A percentile compares a stretch with the other conserved stretches of the same genome.
phyloP scores from a whole-genome alignment of 2,888 invertebrate species.

The Elmis aenea region DNA sequence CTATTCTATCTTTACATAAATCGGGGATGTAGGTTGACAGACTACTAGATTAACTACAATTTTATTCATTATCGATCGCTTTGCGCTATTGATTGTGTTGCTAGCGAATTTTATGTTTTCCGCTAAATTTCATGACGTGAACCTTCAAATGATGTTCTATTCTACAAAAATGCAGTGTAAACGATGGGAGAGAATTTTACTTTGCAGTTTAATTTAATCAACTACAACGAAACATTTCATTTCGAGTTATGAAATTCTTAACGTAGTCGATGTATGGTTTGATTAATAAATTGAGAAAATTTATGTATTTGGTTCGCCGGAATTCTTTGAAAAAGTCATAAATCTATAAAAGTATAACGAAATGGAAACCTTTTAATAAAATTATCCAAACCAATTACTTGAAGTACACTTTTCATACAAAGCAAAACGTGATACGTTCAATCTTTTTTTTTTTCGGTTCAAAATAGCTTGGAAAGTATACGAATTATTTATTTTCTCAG shows the following conservation, averaged over 20 bases:
- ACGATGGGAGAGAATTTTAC: too few relatives aligned
- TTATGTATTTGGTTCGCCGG: slow-evolving; percentile 14
- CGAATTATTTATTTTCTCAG: too few relatives aligned
- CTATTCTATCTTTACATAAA: too few relatives aligned
- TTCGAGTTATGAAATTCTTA: too few relatives aligned
- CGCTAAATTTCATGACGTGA: slow-evolving; percentile 11
- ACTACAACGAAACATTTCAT: too few relatives aligned
- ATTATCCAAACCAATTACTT: slow-evolving; percentile 18
- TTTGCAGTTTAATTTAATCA: too few relatives aligned
- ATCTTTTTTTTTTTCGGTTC: too few relatives aligned
- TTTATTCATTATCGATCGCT: slow-evolving; percentile 29
- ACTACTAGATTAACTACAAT: slow-evolving; percentile 28
- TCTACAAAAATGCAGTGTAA: too few relatives aligned
- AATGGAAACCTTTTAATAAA: slow-evolving; percentile 16
- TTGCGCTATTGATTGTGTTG: slow-evolving; percentile 28
- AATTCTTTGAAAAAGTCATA: slow-evolving; percentile 14
- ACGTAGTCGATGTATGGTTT: slow-evolving; percentile 10
- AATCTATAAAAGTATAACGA: slow-evolving; percentile 13
- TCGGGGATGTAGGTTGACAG: too few relatives aligned
- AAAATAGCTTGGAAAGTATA: too few relatives aligned
- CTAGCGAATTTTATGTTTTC: slow-evolving; percentile 17
- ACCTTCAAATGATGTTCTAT: not conserved
- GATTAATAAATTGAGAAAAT: slow-evolving; percentile 16
- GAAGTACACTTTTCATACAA: slow-evolving; percentile 11
- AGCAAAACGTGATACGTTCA: too few relatives aligned